These are phyloP conservation scores for Macrobrachium rosenbergii DNA, from an alignment of 1,140 invertebrate species.

Conservation along the genomic window DNA sequence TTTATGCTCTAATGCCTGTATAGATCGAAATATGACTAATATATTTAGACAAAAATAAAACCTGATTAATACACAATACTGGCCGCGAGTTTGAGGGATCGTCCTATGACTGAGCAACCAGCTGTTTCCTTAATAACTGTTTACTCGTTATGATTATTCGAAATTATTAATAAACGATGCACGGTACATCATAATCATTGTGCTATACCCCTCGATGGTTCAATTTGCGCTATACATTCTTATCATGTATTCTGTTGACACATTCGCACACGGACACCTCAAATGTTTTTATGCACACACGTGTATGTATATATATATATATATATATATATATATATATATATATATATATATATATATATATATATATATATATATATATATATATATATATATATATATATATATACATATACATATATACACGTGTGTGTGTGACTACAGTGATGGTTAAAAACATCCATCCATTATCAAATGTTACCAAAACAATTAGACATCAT, in stretches of 20 bases:
- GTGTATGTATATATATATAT: not conserved
- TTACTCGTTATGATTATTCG: not conserved
- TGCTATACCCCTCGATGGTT: not conserved
- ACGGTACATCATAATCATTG: too few relatives aligned
- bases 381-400: constrained; percentile 47
- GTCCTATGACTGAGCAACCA: not conserved
- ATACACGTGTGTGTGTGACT: not conserved
- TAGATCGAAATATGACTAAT: constrained; percentile 62
- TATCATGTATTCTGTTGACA: not conserved
- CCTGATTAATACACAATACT: constrained; percentile 37
- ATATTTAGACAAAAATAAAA: constrained; percentile 53
- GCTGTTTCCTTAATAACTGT: not conserved
- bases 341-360: constrained; percentile 49
- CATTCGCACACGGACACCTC: not conserved
- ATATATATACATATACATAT: constrained; percentile 13
- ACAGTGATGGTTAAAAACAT: too few relatives aligned
- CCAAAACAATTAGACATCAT: not conserved
- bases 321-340: not conserved
- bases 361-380: constrained; percentile 56
- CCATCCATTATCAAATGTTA: too few relatives aligned
- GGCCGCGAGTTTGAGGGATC: not conserved
- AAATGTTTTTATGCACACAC: not conserved
- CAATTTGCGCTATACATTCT: not conserved
- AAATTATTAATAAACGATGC: not conserved
- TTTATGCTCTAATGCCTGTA: constrained; percentile 61